Conservation (phyloP, 2,113 vertebrate genomes). For the Hiodon tergisus region DNA sequence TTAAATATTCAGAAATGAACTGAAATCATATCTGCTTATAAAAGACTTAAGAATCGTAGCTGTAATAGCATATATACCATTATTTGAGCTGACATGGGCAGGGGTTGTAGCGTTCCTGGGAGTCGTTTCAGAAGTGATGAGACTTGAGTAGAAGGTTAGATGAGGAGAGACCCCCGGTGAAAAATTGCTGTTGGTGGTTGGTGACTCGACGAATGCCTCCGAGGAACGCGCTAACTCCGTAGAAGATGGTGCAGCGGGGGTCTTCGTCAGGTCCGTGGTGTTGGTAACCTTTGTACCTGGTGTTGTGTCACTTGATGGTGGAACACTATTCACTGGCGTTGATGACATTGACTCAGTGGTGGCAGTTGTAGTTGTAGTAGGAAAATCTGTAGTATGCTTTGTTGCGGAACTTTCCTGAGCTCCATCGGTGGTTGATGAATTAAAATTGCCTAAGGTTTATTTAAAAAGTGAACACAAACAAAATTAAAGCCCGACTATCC, state of each 20-base stretch:
- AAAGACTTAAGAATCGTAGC: no score
- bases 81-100: not conserved
- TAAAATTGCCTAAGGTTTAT: no score
- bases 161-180: not conserved
- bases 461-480: not conserved
- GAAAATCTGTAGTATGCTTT: no score
- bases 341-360: not conserved
- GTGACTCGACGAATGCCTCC: not conserved
- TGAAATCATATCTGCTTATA: no score
- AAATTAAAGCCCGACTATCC: not conserved
- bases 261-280: not conserved
- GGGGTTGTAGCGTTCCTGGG: not conserved
- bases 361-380: not conserved
- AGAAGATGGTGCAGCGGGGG: not conserved
- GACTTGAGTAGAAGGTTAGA: not conserved
- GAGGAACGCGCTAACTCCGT: no score
- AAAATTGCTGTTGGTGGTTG: not conserved
- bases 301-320: not conserved
- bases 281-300: not conserved
- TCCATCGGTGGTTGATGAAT: no score
- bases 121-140: not conserved
- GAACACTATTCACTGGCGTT: not conserved
- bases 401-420: not conserved
- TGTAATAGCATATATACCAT: not conserved
- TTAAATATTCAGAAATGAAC: no score